phyloP scores from a whole-genome alignment of 2,888 invertebrate species.

The Arctia plantaginis region DNA sequence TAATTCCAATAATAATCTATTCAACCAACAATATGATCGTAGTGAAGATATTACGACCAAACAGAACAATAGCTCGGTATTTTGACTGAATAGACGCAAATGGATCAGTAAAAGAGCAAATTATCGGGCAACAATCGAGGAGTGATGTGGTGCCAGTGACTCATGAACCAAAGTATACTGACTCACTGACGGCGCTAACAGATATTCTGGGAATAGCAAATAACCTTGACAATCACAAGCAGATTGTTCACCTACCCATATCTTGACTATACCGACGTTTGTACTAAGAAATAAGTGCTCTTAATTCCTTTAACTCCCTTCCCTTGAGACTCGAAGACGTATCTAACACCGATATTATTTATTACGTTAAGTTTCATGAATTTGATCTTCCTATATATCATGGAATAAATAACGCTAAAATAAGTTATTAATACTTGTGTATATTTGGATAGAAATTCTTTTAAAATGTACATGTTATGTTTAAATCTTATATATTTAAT shows the following conservation, averaged over 20 bases:
- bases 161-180: slow-evolving; percentile 67
- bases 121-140: slow-evolving; percentile 75
- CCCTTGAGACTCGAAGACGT: background rate
- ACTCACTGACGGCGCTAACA: slow-evolving; percentile 76
- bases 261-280: slow-evolving; percentile 20
- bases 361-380: slow-evolving; percentile 18
- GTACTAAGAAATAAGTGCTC: slow-evolving; percentile 14
- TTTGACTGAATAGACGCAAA: slow-evolving; percentile 55
- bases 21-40: background rate
- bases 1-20: background rate
- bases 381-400: background rate
- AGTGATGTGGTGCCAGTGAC: slow-evolving; percentile 68
- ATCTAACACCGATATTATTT: slow-evolving; percentile 5
- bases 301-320: slow-evolving; percentile 17
- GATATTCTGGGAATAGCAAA: slow-evolving; percentile 80
- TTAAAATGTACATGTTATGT: slow-evolving; percentile 35
- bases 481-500: slow-evolving; percentile 63
- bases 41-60: background rate
- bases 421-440: background rate
- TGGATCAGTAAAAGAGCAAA: slow-evolving; percentile 67
- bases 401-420: background rate
- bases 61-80: slow-evolving; percentile 47
- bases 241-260: slow-evolving; percentile 47
- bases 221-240: slow-evolving; percentile 75
- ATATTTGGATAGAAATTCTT: background rate